These are phyloP conservation scores for Lomographa bimaculata DNA, from an alignment of 2,888 invertebrate genomes.

Conservation along the genomic window DNA sequence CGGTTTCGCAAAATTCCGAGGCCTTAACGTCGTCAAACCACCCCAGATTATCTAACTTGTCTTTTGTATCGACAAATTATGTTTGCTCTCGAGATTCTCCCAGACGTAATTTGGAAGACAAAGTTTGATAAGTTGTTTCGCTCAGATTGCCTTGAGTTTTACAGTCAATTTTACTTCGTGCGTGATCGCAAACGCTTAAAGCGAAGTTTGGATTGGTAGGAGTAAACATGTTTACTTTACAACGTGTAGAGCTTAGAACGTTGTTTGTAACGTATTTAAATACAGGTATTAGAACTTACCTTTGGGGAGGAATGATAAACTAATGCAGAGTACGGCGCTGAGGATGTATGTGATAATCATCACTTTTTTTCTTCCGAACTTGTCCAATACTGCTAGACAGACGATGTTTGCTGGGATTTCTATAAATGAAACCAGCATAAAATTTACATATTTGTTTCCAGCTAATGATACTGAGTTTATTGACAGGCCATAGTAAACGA, in stretches of 20 bases:
- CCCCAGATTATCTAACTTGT: conserved; percentile 50
- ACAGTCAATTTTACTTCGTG: conserved; percentile 27
- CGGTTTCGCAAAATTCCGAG: conserved; percentile 46
- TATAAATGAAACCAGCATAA: conserved; percentile 85
- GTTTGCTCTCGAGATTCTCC: conserved; percentile 51
- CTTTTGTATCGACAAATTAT: conserved; percentile 58
- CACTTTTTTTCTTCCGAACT: conserved; percentile 85
- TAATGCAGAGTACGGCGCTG: conserved; percentile 85
- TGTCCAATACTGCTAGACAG: conserved; percentile 85
- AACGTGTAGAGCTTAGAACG: conserved; percentile 9
- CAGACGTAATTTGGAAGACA: conserved; percentile 40
- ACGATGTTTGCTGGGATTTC: conserved; percentile 89
- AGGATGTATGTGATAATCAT: conserved; percentile 85
- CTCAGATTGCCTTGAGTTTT: conserved; percentile 33
- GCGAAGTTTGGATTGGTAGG: conserved; percentile 13
- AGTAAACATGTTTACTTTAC: conserved; percentile 21
- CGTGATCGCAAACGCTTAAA: conserved; percentile 21
- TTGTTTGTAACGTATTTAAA: too few relatives aligned
- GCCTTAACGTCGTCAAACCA: conserved; percentile 29
- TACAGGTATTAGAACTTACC: conserved; percentile 74
- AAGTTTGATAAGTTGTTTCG: conserved; percentile 42
- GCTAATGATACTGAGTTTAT: conserved; percentile 89
- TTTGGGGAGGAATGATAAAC: conserved; percentile 83
- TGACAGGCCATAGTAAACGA: conserved; percentile 92
- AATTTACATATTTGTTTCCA: conserved; percentile 91